phyloP scores from a whole-genome alignment of 1,140 invertebrate genomes.

The Paralvinella palmiformis region DNA sequence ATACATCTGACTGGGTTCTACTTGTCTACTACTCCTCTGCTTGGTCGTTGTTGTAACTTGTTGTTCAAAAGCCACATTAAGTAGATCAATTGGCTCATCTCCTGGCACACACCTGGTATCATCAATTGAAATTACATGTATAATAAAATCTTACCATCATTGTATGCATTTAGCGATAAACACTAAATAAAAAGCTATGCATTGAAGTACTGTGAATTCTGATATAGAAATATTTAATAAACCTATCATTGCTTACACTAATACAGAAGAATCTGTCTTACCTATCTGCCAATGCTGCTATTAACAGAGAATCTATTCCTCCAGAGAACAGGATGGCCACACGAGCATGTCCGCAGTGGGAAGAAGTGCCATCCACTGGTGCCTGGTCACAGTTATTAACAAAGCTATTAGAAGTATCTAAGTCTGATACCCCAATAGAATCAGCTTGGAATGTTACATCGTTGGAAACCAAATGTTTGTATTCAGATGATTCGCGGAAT shows the following conservation, averaged over 20 bases:
- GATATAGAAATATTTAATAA: too few relatives aligned
- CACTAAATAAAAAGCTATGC: too few relatives aligned
- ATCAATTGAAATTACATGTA: too few relatives aligned
- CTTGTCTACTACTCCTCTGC: conserved; percentile 14
- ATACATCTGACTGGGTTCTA: background rate
- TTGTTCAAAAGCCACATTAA: conserved; percentile 90
- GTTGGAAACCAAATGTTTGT: too few relatives aligned
- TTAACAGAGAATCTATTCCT: conserved; percentile 85
- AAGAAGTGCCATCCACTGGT: background rate
- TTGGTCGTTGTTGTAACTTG: background rate
- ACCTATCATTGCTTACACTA: background rate
- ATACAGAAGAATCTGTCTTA: conserved; percentile 21
- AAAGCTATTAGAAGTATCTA: background rate
- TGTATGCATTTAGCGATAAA: too few relatives aligned
- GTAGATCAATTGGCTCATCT: conserved; percentile 77
- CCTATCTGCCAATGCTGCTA: conserved; percentile 73
- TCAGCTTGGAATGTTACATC: background rate
- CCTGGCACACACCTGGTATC: conserved; percentile 55
- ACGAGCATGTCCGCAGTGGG: conserved; percentile 60
- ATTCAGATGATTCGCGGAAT: too few relatives aligned
- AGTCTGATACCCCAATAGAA: background rate
- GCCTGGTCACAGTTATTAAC: background rate
- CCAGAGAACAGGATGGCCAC: conserved; percentile 89
- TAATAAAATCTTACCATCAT: too few relatives aligned
- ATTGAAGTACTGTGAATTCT: too few relatives aligned